Conservation (phyloP, 2,888 invertebrate species). For the Nasonia oneida region DNA sequence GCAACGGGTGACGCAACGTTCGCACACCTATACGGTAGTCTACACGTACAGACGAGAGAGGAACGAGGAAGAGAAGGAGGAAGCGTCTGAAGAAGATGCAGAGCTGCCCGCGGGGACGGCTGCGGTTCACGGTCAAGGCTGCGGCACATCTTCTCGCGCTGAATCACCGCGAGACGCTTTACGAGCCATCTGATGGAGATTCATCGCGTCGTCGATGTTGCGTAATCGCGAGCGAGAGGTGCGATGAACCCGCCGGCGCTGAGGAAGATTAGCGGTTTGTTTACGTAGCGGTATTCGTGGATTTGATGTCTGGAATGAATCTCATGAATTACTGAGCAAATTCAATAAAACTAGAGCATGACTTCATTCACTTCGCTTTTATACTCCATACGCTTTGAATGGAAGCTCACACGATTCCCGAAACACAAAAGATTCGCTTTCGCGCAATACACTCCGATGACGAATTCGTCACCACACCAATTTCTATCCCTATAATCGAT, state of each 20-base stretch:
- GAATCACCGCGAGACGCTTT: slow-evolving; percentile 8
- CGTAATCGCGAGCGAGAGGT: background rate
- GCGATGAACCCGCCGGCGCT: slow-evolving; percentile 2
- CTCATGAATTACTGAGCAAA: background rate
- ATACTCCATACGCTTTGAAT: background rate
- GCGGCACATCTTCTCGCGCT: slow-evolving; percentile 2
- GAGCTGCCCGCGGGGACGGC: background rate
- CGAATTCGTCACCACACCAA: background rate
- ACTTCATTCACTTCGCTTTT: too few relatives aligned
- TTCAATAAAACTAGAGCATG: too few relatives aligned
- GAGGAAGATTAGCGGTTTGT: slow-evolving; percentile 3
- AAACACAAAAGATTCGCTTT: background rate
- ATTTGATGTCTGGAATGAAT: background rate
- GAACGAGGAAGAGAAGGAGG: slow-evolving; percentile 17
- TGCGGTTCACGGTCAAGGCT: slow-evolving; percentile 36
- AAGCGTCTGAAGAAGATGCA: slow-evolving; percentile 22
- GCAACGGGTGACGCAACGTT: background rate
- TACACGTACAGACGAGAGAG: background rate
- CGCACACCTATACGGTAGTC: background rate
- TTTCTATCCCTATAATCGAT: slow-evolving; percentile 1
- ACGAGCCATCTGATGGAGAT: background rate
- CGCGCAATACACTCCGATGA: background rate
- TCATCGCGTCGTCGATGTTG: background rate
- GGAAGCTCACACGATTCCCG: background rate
- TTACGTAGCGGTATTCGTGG: background rate